A percentile compares a stretch with the other conserved stretches of the same genome.
Evolutionary conservation across 2,888 invertebrate genomes (phyloP).

Genomic region (Cataglyphis cursor): DNA sequence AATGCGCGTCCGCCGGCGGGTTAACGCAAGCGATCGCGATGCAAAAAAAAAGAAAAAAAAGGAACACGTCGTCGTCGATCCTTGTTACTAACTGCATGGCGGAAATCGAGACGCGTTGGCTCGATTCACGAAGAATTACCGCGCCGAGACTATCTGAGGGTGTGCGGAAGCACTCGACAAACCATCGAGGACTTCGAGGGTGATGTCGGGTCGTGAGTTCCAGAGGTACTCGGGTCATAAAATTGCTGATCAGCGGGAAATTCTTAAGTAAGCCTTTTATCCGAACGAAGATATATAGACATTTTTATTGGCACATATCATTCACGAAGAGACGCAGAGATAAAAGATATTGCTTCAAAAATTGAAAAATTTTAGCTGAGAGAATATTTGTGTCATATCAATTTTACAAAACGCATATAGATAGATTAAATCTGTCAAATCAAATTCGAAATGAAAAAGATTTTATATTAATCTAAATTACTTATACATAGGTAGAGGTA

Average conservation of each 20-base stretch:
- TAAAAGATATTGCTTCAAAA: slow-evolving; percentile 12
- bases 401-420: neutral
- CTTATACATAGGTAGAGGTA: neutral
- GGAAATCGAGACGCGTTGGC: slow-evolving; percentile 73
- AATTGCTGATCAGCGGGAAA: slow-evolving; percentile 75
- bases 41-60: slow-evolving; percentile 31
- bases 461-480: neutral
- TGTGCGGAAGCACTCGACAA: slow-evolving; percentile 73
- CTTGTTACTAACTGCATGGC: slow-evolving; percentile 72
- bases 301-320: slow-evolving; percentile 53
- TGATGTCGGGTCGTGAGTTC: slow-evolving; percentile 74
- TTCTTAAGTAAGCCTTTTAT: slow-evolving; percentile 62
- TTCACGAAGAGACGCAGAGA: neutral
- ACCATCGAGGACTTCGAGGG: slow-evolving; percentile 71
- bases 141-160: slow-evolving; percentile 66
- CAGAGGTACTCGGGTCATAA: slow-evolving; percentile 71
- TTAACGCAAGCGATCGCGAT: slow-evolving; percentile 14
- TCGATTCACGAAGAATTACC: slow-evolving; percentile 68
- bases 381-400: neutral
- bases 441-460: neutral
- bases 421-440: neutral
- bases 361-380: neutral
- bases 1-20: slow-evolving; percentile 52
- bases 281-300: slow-evolving; percentile 67
- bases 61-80: slow-evolving; percentile 67